These are phyloP conservation scores for Oceanodroma leucorhoa DNA, from an alignment of 2,797 vertebrate species.

Conservation along the genomic window DNA sequence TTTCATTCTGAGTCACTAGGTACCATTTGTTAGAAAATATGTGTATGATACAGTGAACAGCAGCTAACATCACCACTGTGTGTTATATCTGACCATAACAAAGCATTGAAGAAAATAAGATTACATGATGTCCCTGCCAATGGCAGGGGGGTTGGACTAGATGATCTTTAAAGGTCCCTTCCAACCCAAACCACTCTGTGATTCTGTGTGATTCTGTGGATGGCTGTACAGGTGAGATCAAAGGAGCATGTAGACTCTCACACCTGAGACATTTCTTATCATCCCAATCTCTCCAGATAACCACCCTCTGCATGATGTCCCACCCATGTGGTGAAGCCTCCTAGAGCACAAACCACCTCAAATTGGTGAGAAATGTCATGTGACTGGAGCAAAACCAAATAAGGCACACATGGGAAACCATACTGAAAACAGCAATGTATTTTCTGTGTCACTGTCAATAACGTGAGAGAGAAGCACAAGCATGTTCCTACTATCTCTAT, in stretches of 20 bases:
- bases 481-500: neutral
- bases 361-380: neutral
- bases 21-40: neutral
- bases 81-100: neutral
- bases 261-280: neutral
- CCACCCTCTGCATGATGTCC: neutral
- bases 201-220: neutral
- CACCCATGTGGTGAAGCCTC: neutral
- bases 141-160: neutral
- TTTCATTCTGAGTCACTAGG: neutral
- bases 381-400: neutral
- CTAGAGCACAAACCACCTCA: neutral
- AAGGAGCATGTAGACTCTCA: neutral
- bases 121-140: rapidly evolving
- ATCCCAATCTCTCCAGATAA: neutral
- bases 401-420: neutral
- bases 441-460: neutral
- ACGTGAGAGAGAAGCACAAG: neutral
- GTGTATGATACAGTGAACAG: neutral
- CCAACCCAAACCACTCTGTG: neutral
- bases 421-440: neutral
- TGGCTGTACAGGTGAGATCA: neutral
- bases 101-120: neutral
- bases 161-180: neutral
- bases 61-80: neutral